Evolutionary conservation across 2,888 invertebrate species (phyloP).

Genomic region (Theristus sp.): DNA sequence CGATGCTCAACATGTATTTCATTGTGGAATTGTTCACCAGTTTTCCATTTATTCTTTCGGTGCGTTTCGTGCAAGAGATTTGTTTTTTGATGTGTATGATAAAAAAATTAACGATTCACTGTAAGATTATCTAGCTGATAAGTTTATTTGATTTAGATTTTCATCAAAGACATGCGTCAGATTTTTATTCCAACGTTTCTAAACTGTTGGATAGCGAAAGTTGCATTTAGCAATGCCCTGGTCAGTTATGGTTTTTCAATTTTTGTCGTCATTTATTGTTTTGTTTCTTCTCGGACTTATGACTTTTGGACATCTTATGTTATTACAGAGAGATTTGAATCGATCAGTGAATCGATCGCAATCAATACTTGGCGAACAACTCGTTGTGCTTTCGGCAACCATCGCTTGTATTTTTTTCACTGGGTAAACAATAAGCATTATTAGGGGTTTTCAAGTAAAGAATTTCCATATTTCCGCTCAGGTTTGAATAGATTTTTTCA

Average conservation of each 20-base stretch:
- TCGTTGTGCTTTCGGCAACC: conserved; percentile 57
- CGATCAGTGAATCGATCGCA: conserved; percentile 36
- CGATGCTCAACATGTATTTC: conserved; percentile 81
- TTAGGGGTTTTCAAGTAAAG: too few relatives aligned
- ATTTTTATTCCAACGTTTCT: conserved; percentile 91
- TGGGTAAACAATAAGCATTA: too few relatives aligned
- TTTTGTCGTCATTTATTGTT: too few relatives aligned
- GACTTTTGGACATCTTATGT: not conserved
- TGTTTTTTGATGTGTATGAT: too few relatives aligned
- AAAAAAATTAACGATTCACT: too few relatives aligned
- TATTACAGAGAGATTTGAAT: not conserved
- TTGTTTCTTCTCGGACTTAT: too few relatives aligned
- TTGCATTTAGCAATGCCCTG: conserved; percentile 37
- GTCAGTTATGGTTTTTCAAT: too few relatives aligned
- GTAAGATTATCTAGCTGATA: too few relatives aligned
- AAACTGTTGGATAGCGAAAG: conserved; percentile 90
- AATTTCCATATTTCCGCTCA: too few relatives aligned
- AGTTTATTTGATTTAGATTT: too few relatives aligned
- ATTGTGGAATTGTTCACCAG: conserved; percentile 87
- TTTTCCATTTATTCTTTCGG: conserved; percentile 79
- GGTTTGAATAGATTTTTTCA: too few relatives aligned
- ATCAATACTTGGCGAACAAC: not conserved
- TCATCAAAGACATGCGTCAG: conserved; percentile 67
- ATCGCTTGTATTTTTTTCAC: conserved; percentile 83
- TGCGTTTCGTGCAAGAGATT: too few relatives aligned